Conservation (phyloP, 2,797 vertebrate genomes). For the Carcharodon carcharias region DNA sequence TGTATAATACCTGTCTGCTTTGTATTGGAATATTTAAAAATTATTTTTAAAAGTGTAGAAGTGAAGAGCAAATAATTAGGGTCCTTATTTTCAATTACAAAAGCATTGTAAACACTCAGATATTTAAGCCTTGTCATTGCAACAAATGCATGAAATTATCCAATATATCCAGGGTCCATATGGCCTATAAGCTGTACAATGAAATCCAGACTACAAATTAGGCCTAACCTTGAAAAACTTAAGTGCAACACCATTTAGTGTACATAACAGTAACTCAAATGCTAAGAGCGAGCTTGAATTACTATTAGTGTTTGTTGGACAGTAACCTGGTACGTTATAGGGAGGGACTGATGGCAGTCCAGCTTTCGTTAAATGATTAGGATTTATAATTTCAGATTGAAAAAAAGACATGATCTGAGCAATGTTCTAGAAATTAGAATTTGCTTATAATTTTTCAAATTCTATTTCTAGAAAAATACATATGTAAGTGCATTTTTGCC, state of each 20-base stretch:
- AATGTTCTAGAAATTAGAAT: background rate
- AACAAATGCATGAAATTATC: slow-evolving; percentile 6
- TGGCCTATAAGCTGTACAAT: background rate
- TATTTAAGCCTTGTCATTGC: background rate
- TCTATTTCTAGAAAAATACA: background rate
- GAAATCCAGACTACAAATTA: background rate
- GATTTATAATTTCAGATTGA: background rate
- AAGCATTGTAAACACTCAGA: slow-evolving; percentile 22
- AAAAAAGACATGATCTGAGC: background rate
- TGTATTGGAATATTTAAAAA: slow-evolving; percentile 28
- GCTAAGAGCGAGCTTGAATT: background rate
- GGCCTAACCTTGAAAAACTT: background rate
- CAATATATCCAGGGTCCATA: background rate
- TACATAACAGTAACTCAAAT: background rate
- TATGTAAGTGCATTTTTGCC: background rate
- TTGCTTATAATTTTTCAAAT: background rate
- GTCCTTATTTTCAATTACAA: slow-evolving; percentile 27
- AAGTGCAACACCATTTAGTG: background rate
- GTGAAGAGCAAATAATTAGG: slow-evolving; percentile 11
- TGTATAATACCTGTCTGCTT: slow-evolving; percentile 26
- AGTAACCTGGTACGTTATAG: background rate
- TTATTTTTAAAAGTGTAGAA: slow-evolving; percentile 9
- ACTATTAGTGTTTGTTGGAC: background rate
- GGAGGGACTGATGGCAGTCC: no score
- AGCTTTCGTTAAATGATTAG: background rate